These are phyloP conservation scores for Karalla daura DNA, from an alignment of 2,797 vertebrate species.

Conservation along the genomic window DNA sequence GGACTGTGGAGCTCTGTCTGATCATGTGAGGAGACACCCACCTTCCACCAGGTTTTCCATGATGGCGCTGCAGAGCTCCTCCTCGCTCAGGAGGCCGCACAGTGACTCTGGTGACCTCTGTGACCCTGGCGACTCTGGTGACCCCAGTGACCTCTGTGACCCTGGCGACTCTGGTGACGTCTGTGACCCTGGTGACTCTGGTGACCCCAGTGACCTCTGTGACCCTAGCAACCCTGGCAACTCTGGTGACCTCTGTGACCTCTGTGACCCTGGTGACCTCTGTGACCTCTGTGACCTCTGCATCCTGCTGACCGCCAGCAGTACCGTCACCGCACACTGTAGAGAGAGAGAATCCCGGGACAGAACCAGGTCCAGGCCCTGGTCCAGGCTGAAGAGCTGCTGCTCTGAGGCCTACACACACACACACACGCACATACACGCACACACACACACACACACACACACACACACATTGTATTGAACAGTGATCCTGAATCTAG, in stretches of 20 bases:
- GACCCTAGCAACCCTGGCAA: background rate
- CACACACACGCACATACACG: too few relatives aligned
- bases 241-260: accelerated
- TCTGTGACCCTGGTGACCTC: accelerated
- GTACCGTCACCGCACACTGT: conserved; percentile 18
- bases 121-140: accelerated
- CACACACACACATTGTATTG: too few relatives aligned
- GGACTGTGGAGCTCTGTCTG: background rate
- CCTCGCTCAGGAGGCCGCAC: background rate
- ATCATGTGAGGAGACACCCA: conserved; percentile 5
- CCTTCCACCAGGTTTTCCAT: conserved; percentile 45
- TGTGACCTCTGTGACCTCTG: background rate
- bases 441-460: too few relatives aligned
- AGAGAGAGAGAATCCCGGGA: conserved; percentile 4
- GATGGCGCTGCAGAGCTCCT: conserved; percentile 33
- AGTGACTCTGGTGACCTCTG: too few relatives aligned
- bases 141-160: conserved; percentile 19
- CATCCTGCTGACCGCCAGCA: conserved; percentile 49
- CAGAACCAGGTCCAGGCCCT: conserved; percentile 49
- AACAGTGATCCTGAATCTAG: too few relatives aligned
- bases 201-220: background rate
- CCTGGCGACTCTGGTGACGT: too few relatives aligned
- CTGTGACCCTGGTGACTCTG: accelerated
- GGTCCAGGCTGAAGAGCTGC: background rate
- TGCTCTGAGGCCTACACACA: too few relatives aligned